Conservation (phyloP, 2,113 vertebrate genomes). For the Tympanuchus pallidicinctus region DNA sequence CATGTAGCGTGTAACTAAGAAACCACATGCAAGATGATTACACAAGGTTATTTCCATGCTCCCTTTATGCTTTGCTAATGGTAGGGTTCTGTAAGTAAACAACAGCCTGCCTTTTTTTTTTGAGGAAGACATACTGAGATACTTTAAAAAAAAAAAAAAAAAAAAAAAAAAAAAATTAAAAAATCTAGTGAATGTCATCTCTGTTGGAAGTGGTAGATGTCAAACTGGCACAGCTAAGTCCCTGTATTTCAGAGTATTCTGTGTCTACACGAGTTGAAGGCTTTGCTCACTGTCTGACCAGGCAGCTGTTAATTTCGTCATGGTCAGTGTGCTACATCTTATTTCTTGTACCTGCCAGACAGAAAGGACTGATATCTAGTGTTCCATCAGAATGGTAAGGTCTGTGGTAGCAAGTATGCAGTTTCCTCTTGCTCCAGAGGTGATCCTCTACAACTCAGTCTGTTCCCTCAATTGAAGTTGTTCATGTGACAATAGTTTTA, state of each 20-base stretch:
- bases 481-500: neutral
- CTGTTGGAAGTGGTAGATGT: neutral
- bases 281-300: neutral
- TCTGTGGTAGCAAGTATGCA: neutral
- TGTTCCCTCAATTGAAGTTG: neutral
- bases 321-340: neutral
- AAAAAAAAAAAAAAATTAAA: neutral
- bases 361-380: neutral
- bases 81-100: neutral
- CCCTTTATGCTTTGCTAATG: neutral
- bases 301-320: neutral
- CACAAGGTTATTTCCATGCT: slow-evolving; percentile 5
- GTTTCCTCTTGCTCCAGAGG: neutral
- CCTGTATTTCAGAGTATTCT: neutral
- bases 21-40: neutral
- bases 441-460: neutral
- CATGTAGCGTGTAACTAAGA: neutral
- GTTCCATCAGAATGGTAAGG: neutral
- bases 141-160: neutral
- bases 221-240: neutral
- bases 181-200: neutral
- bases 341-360: neutral
- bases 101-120: neutral
- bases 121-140: neutral
- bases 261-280: neutral